phyloP scores from a whole-genome alignment of 2,797 vertebrate genomes.

The Sebastes diaconus region DNA sequence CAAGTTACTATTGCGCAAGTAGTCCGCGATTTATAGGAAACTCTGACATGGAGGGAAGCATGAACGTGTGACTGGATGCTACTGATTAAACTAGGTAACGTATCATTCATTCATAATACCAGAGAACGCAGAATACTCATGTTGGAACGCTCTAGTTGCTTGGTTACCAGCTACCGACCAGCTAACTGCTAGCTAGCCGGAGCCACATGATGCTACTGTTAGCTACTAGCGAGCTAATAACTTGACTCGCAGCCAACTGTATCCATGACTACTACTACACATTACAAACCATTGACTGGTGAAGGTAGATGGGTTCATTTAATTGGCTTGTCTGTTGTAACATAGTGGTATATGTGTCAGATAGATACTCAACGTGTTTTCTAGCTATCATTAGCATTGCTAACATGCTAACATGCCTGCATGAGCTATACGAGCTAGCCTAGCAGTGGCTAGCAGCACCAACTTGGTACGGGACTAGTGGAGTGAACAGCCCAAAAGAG shows the following conservation, averaged over 20 bases:
- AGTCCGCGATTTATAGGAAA: conserved; percentile 5
- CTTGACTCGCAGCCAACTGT: not conserved
- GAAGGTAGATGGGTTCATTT: rapidly evolving
- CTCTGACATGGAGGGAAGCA: conserved; percentile 18
- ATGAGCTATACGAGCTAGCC: not conserved
- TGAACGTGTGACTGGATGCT: conserved; percentile 45
- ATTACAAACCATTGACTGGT: not conserved
- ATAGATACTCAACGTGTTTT: not conserved
- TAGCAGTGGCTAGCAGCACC: not conserved
- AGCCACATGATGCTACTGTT: conserved; percentile 19
- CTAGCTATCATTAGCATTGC: conserved; percentile 47
- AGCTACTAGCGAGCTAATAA: not conserved
- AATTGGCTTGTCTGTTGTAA: not conserved
- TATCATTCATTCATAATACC: conserved; percentile 15
- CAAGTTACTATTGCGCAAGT: conserved; percentile 31
- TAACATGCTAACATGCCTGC: conserved; percentile 40
- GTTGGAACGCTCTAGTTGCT: conserved; percentile 1
- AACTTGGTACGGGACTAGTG: not conserved
- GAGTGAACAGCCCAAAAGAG: not conserved
- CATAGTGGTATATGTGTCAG: not conserved
- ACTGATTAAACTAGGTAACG: conserved; percentile 39
- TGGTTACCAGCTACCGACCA: not conserved
- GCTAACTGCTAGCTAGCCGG: not conserved
- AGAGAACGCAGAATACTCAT: not conserved
- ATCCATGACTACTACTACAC: no score